Conservation (phyloP, 2,113 vertebrate species). For the Podarcis cretensis region DNA sequence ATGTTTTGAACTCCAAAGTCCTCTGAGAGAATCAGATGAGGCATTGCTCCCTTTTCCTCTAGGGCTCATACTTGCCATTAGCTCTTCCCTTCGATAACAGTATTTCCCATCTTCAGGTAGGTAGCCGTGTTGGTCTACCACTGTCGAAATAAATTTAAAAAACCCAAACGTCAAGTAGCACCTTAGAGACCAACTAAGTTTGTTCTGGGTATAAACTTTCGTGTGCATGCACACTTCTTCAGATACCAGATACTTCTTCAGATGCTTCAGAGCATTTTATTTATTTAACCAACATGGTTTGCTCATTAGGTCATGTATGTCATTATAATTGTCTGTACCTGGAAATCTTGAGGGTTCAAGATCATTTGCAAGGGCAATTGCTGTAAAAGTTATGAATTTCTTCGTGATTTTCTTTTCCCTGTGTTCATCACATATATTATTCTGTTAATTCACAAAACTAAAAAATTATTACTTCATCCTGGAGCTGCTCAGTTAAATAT, state of each 20-base stretch:
- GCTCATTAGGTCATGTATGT: background rate
- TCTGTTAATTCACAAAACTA: background rate
- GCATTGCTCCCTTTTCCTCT: background rate
- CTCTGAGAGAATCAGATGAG: background rate
- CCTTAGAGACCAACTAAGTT: too few relatives aligned
- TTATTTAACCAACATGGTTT: background rate
- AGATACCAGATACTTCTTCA: too few relatives aligned
- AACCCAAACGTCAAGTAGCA: too few relatives aligned
- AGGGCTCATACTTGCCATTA: background rate
- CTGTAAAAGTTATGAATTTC: background rate
- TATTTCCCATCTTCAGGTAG: too few relatives aligned
- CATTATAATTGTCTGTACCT: background rate
- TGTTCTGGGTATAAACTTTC: too few relatives aligned
- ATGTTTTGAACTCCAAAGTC: background rate
- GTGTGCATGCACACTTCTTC: too few relatives aligned
- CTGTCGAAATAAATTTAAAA: too few relatives aligned
- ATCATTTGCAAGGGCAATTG: background rate
- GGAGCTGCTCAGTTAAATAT: background rate
- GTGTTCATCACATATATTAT: too few relatives aligned
- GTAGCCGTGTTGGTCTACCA: too few relatives aligned
- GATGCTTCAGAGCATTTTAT: background rate
- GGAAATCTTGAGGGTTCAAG: background rate
- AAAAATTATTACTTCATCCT: background rate
- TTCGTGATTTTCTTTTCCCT: background rate
- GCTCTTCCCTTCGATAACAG: background rate